Evolutionary conservation across 2,113 vertebrate species (phyloP), one percentile per base, ranked within the genome.

Genomic region (Nothocercus nigrocapillus): DNA sequence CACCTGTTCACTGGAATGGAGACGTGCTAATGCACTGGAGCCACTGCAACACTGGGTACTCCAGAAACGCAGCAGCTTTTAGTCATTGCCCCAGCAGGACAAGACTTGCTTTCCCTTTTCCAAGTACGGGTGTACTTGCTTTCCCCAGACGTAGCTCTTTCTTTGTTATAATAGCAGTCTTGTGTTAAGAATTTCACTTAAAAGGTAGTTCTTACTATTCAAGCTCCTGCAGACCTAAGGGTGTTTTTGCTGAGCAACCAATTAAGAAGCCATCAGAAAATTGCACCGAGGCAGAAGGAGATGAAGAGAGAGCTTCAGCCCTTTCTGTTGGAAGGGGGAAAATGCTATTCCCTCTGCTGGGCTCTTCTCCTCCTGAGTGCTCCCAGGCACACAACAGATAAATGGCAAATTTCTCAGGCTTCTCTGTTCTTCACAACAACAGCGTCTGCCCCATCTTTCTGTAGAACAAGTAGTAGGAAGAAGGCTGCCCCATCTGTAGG

Each of bases 1-100:
- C 95, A 97, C 94, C 93, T 96, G 95, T 95, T 88, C 80, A 68
- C 66, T 66, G 77, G 62, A 96, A 82, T 74, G 93, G 74, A 93
- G 74, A 79, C 56, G 69, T 74, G 32, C 45, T n/a, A 70, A 5
- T 62, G 84, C 91, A 88, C 19, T 0, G 24, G 62, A 68, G 63
- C 58, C 53, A 25, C 80, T 53, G 73, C 80, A 82, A 56, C 69
- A 86, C 47, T 76, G 44, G 18, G 66, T 79, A 9, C 11, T 73
- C 59, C n/a, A 74, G 58, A 30, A 38, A 45, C 11, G 30, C 69
- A 75, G 36, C 20, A 53, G 1, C 53, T 85, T 73, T 0, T 0
- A 38, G 7, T 7, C 80, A 40, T 11, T 75, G 66, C 28, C 77
- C 66, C 75, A 24, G n/a, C 4, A 44, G 69, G 67, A 85, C 28